These are phyloP conservation scores for Poliocrania exsul DNA, from an alignment of 2,797 vertebrate genomes.

Conservation along the genomic window DNA sequence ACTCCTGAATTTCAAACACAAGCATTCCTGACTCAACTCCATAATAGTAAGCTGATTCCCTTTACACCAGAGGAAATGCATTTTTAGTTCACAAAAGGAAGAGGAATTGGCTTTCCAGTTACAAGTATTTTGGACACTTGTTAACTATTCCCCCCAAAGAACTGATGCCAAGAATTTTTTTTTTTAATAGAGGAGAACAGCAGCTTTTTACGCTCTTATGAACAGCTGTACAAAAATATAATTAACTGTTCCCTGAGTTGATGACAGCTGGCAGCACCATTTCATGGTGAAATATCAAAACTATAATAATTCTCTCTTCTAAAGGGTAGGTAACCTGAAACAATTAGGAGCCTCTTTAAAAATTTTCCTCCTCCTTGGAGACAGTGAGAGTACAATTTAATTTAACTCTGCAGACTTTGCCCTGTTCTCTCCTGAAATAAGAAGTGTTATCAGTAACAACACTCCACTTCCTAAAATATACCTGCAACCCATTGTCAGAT, in stretches of 20 bases:
- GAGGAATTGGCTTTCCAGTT: not conserved
- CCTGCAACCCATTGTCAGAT: not conserved
- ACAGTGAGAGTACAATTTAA: not conserved
- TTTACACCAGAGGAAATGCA: conserved; percentile 21
- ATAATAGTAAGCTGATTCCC: not conserved
- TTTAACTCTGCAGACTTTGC: not conserved
- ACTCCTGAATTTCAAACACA: not conserved
- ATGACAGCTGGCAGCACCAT: conserved; percentile 41
- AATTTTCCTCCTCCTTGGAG: not conserved
- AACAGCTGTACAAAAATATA: conserved; percentile 50
- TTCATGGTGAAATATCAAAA: conserved; percentile 17
- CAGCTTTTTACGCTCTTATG: not conserved
- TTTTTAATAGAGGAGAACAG: not conserved
- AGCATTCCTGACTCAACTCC: not conserved
- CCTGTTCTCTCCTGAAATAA: not conserved
- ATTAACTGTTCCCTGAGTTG: conserved; percentile 48
- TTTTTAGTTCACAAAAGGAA: conserved; percentile 15
- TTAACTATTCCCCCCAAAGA: not conserved
- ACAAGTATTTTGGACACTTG: not conserved
- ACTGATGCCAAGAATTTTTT: not conserved
- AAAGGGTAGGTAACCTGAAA: not conserved
- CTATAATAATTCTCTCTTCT: not conserved
- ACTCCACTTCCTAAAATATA: not conserved
- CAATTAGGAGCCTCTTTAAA: not conserved
- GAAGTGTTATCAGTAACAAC: not conserved